Evolutionary conservation across 2,113 vertebrate species (phyloP).

Genomic region (Prunella himalayana): DNA sequence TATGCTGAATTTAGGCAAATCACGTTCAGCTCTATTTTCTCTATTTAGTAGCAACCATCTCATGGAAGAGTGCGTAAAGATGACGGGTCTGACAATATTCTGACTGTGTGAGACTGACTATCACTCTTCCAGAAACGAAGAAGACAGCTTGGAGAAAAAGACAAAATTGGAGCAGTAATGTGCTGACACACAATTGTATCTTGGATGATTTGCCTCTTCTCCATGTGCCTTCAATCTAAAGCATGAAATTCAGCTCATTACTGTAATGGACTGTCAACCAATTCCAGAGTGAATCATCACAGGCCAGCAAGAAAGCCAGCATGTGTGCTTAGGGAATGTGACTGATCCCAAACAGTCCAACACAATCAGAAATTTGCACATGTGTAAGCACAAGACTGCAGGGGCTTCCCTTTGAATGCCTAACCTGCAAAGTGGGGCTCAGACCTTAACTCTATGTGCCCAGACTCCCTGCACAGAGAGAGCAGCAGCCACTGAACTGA

Average conservation of each 20-base stretch:
- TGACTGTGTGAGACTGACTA: background rate
- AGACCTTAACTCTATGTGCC: background rate
- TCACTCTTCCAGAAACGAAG: background rate
- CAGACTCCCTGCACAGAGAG: background rate
- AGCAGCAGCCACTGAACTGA: background rate
- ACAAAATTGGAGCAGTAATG: background rate
- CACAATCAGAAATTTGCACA: background rate
- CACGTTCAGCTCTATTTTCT: background rate
- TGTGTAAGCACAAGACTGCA: background rate
- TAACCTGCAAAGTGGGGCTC: background rate
- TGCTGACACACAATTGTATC: background rate
- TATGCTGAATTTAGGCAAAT: background rate
- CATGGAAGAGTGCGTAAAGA: background rate
- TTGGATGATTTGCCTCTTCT: background rate
- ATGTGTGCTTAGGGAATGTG: background rate
- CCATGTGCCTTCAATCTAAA: background rate
- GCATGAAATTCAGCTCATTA: background rate
- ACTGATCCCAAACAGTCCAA: background rate
- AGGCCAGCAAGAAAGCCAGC: background rate
- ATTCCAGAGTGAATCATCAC: background rate
- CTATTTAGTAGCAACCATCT: background rate
- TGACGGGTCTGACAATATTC: constrained; percentile 5
- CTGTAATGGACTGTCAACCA: background rate
- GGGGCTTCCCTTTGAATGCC: background rate
- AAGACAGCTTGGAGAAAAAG: background rate